A percentile compares a stretch with the other conserved stretches of the same genome.
phyloP scores from a whole-genome alignment of 1,140 invertebrate species.

The Drosophila nigrodunni region DNA sequence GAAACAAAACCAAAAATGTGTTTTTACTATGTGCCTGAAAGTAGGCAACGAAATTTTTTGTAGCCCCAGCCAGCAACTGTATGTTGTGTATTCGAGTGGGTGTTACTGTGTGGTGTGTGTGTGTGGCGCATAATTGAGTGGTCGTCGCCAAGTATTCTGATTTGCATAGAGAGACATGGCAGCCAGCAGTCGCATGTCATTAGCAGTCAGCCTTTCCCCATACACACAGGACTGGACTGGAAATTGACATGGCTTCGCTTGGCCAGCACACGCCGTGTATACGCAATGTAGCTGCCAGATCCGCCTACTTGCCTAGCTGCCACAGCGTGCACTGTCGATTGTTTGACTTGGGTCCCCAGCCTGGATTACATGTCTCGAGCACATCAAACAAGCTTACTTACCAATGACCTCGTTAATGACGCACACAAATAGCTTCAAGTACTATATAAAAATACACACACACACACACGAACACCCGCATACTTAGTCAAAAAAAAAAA shows the following conservation, averaged over 20 bases:
- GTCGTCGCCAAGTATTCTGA: slow-evolving; percentile 60
- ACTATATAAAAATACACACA: slow-evolving; percentile 16
- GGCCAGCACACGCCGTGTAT: slow-evolving; percentile 60
- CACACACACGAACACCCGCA: slow-evolving; percentile 8
- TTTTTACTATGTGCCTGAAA: slow-evolving; percentile 58
- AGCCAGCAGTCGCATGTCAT: slow-evolving; percentile 41
- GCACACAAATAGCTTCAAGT: slow-evolving; percentile 38
- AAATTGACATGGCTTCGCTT: slow-evolving; percentile 43
- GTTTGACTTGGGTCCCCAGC: slow-evolving; percentile 49
- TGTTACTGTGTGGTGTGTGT: not conserved
- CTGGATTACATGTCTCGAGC: slow-evolving; percentile 80
- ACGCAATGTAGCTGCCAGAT: slow-evolving; percentile 40
- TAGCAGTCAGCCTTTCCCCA: slow-evolving; percentile 19
- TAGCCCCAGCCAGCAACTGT: slow-evolving; percentile 1
- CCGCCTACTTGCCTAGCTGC: slow-evolving; percentile 1
- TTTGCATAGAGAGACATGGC: slow-evolving; percentile 47
- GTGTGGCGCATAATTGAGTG: slow-evolving; percentile 74
- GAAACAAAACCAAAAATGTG: slow-evolving; percentile 11
- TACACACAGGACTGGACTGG: slow-evolving; percentile 12
- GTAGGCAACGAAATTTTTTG: slow-evolving; percentile 56
- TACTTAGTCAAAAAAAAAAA: slow-evolving; percentile 12
- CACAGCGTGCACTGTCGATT: slow-evolving; percentile 39
- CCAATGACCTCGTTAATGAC: slow-evolving; percentile 82
- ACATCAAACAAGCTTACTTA: slow-evolving; percentile 83
- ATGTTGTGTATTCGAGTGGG: slow-evolving; percentile 8